A percentile compares a stretch with the other conserved stretches of the same genome.
Evolutionary conservation across 2,797 vertebrate species (phyloP).

Genomic region (Sebastes jordani): DNA sequence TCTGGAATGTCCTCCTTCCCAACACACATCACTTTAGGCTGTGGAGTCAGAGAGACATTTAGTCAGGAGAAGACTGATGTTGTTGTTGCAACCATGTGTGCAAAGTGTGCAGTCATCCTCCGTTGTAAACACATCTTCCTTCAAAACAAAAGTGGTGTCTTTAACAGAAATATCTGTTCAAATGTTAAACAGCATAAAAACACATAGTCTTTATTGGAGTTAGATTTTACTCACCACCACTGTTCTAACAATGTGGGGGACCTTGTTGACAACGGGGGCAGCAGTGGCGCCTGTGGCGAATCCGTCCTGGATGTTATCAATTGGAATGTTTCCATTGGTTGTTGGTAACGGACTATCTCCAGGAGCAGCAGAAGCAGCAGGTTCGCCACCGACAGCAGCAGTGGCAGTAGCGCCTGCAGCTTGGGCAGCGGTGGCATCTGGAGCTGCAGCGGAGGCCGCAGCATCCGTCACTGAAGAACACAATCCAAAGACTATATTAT

Average conservation of each 20-base stretch:
- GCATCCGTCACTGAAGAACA: not conserved
- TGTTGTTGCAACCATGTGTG: too few species aligned
- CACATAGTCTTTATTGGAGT: not conserved
- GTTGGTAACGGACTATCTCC: rapidly evolving
- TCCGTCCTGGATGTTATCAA: not conserved
- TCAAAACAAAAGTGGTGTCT: not conserved
- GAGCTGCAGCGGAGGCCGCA: too few species aligned
- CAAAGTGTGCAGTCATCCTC: too few species aligned
- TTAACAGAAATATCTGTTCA: not conserved
- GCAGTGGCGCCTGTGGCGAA: not conserved
- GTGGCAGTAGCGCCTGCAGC: rapidly evolving
- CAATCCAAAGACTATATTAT: not conserved
- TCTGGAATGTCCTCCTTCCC: constrained; percentile 28
- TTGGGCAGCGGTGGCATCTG: rapidly evolving
- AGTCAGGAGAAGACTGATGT: not conserved
- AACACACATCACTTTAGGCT: constrained; percentile 61
- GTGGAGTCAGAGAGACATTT: constrained; percentile 7
- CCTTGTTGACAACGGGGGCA: rapidly evolving
- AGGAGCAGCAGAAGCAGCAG: not conserved
- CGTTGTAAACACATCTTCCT: not conserved
- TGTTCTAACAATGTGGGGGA: rapidly evolving
- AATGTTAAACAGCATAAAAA: not conserved
- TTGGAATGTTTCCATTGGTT: rapidly evolving
- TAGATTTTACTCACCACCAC: constrained; percentile 26
- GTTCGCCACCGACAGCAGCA: rapidly evolving